phyloP scores from a whole-genome alignment of 1,140 invertebrate genomes.

The Trypoxylus dichotomus region DNA sequence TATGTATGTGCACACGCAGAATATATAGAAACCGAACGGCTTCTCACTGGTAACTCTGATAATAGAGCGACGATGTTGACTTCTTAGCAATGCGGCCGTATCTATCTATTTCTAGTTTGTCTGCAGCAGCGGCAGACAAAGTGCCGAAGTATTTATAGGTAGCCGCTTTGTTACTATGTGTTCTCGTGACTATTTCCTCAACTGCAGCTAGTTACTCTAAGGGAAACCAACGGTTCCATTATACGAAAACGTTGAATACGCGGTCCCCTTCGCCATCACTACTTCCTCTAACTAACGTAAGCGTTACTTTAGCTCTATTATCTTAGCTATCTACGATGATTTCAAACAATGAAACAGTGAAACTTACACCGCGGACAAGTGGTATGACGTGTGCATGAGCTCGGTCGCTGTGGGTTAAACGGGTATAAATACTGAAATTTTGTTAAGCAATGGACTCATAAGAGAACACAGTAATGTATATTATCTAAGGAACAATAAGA shows the following conservation, averaged over 20 bases:
- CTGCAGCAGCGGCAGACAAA: constrained; percentile 38
- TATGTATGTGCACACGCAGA: constrained; percentile 3
- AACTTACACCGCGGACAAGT: background rate
- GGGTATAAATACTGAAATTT: background rate
- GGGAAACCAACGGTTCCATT: background rate
- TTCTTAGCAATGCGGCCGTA: constrained; percentile 40
- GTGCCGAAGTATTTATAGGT: constrained; percentile 40
- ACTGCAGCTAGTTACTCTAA: constrained; percentile 29
- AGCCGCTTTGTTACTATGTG: constrained; percentile 39
- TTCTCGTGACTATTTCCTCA: constrained; percentile 33
- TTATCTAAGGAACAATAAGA: background rate
- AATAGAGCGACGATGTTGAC: constrained; percentile 39
- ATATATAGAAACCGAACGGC: constrained; percentile 1
- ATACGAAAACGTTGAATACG: background rate
- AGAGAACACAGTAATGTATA: too few species aligned
- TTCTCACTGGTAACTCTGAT: constrained; percentile 28
- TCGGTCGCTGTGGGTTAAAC: background rate
- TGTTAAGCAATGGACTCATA: background rate
- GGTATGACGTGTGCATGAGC: background rate
- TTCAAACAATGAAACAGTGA: background rate
- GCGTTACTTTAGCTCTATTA: constrained; percentile 4
- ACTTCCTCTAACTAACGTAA: background rate
- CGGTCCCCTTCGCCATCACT: background rate
- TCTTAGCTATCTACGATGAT: background rate
- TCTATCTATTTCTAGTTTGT: constrained; percentile 41